Conservation (phyloP, 2,113 vertebrate genomes). For the Cepphus grylle region DNA sequence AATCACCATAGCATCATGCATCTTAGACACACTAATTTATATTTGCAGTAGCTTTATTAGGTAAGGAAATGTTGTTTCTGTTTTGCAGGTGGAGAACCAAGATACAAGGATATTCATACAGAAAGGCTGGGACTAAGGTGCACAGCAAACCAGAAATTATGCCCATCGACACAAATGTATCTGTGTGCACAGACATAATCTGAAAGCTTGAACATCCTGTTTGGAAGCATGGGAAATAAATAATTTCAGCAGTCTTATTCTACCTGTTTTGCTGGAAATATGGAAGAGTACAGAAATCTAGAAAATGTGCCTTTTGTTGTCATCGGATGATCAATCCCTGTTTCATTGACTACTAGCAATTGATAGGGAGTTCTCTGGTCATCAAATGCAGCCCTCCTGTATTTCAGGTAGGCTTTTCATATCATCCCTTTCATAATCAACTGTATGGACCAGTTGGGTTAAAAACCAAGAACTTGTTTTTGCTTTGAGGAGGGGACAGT, state of each 20-base stretch:
- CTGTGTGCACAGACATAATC: background rate
- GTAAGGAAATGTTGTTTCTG: background rate
- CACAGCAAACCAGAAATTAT: background rate
- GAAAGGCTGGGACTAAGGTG: background rate
- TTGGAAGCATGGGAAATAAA: background rate
- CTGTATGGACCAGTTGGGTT: background rate
- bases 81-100: background rate
- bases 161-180: rapidly evolving
- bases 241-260: background rate
- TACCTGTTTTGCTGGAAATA: background rate
- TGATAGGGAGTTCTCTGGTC: background rate
- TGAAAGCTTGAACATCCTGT: background rate
- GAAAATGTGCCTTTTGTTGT: background rate
- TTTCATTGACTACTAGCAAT: background rate
- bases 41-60: background rate
- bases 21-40: background rate
- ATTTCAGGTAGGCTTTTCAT: background rate
- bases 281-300: background rate
- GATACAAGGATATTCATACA: background rate
- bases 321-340: background rate
- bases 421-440: background rate
- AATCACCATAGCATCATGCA: background rate
- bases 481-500: background rate
- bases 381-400: background rate
- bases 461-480: background rate